Base-by-base conservation (phyloP, 2,888 invertebrate species). In the Mythimna pallens region DNA sequence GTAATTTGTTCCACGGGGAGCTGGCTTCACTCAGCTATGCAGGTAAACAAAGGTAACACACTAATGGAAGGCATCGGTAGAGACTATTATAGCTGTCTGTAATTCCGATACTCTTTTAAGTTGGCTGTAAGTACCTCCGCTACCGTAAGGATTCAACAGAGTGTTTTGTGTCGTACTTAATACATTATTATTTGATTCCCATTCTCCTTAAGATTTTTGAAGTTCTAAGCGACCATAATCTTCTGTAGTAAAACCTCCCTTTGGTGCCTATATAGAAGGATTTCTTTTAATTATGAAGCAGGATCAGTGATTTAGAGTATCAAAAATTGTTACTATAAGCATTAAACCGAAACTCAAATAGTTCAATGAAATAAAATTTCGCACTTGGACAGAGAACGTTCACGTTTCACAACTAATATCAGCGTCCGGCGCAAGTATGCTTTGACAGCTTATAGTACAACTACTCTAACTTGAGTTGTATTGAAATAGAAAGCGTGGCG, bases 1-100 rank as follows among this genome's bases (percentile, higher is more conserved):
- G 67, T 77, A 68, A 81, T 57, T 67, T 62, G 61, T 65, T 71
- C 82, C 72, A n/a, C 61, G 7, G 81, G 81, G 66, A 70, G 43
- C n/a, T 12, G n/a, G 66, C 20, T 47, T n/a, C 40, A 17, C 30
- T 59, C 22, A 10, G 12, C 12, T n/a, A 22, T 14, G 22, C 47
- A 34, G 14, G 54, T 20, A 50, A 34, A 73, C 54, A 80, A 25
- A 64, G 54, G 34, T 43, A 54, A 12, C 14, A 20, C 43, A 36
- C 50, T 65, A 63, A 70, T 63, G 57, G 70, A 76, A 50, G 43
- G 40, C 3, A 25, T 40, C 22, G 22, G 47, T 54, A 36, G 40
- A 17, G 3, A 54, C 40, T 58, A 59, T 54, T 64, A 54, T 6
- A 3, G n/a, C 12, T 9, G 20, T 64, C 64, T 43, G 54, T 66